A percentile compares a stretch with the other conserved stretches of the same genome.
phyloP scores from a whole-genome alignment of 2,113 vertebrate genomes.

The Nycticryphes semicollaris region DNA sequence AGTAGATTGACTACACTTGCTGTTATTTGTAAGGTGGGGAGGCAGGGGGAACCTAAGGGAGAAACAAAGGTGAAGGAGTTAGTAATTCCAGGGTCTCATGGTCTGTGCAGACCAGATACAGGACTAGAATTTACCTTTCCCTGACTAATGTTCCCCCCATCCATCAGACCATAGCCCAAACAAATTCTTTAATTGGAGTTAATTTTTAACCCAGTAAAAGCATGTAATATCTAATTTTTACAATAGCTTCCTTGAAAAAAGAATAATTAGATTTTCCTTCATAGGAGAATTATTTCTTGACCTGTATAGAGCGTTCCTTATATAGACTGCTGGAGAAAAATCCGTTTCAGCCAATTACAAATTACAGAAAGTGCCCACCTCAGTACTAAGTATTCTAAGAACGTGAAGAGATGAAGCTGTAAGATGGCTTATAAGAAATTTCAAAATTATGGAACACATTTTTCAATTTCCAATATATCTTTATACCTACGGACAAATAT shows the following conservation, averaged over 20 bases:
- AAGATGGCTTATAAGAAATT: neutral
- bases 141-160: neutral
- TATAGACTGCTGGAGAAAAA: neutral
- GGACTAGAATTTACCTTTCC: neutral
- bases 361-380: neutral
- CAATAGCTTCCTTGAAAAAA: neutral
- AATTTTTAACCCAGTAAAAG: neutral
- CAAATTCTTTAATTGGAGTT: neutral
- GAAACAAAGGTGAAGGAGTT: neutral
- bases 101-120: neutral
- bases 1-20: neutral
- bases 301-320: neutral
- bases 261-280: neutral
- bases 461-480: neutral
- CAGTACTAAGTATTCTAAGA: neutral
- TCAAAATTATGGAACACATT: neutral
- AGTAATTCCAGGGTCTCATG: neutral
- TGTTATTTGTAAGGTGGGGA: neutral
- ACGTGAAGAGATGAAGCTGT: neutral
- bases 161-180: neutral
- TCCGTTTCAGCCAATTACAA: neutral
- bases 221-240: neutral
- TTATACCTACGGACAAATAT: neutral
- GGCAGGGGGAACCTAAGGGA: neutral
- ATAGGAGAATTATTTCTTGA: neutral